Evolutionary conservation across 1,140 invertebrate species (phyloP).

Genomic region (Amphibalanus amphitrite): DNA sequence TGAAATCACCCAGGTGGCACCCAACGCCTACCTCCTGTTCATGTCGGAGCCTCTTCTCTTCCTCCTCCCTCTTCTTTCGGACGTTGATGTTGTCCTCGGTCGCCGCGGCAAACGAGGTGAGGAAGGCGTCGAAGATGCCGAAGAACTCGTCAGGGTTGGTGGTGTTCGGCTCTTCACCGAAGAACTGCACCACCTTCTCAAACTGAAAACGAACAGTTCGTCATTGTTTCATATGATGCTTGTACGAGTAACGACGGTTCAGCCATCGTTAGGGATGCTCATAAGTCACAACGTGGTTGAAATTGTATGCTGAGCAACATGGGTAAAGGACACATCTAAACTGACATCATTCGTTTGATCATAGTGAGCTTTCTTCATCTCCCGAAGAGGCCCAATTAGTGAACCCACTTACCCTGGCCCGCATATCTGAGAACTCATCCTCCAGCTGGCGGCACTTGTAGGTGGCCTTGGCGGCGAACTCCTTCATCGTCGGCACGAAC

Average conservation of each 20-base stretch:
- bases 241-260: too few relatives aligned
- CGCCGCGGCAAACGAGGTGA: conserved; percentile 68
- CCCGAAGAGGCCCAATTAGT: too few relatives aligned
- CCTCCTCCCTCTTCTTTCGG: conserved; percentile 65
- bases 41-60: conserved; percentile 72
- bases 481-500: conserved; percentile 83
- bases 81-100: conserved; percentile 74
- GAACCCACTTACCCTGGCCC: too few relatives aligned
- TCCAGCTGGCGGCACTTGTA: conserved; percentile 82
- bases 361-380: too few relatives aligned
- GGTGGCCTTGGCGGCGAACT: conserved; percentile 84
- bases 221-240: too few relatives aligned
- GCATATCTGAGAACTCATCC: conserved; percentile 80
- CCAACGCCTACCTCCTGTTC: conserved; percentile 52
- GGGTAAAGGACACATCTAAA: too few relatives aligned
- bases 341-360: too few relatives aligned
- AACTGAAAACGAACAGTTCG: conserved; percentile 33
- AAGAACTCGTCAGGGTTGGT: conserved; percentile 92
- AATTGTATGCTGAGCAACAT: neutral
- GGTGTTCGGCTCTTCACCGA: conserved; percentile 73
- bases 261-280: too few relatives aligned
- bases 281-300: conserved; percentile 14
- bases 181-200: conserved; percentile 65
- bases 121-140: conserved; percentile 78
- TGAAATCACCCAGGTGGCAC: too few relatives aligned